A percentile compares a stretch with the other conserved stretches of the same genome.
These are phyloP conservation scores for Apamea crenata DNA, from an alignment of 2,888 invertebrate species.

Conservation along the genomic window DNA sequence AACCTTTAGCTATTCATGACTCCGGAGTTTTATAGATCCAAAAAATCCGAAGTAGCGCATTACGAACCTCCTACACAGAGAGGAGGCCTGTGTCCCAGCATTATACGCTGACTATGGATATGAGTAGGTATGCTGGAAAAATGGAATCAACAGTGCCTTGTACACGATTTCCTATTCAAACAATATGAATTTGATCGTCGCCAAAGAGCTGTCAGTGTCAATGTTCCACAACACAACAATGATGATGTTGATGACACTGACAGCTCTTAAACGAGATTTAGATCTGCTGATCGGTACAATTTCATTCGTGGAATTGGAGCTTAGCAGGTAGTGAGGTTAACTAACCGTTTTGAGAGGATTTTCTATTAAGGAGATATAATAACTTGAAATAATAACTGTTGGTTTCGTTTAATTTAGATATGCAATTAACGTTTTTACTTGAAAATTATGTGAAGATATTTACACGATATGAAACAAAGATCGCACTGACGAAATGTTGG, in stretches of 20 bases:
- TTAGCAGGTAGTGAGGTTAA: background rate
- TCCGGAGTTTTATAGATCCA: too few species aligned
- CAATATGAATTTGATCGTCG: background rate
- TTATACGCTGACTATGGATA: background rate
- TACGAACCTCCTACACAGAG: too few species aligned
- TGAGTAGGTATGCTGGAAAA: background rate
- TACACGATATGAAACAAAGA: background rate
- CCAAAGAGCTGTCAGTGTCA: background rate
- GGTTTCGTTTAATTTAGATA: background rate
- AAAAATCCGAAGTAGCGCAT: too few species aligned
- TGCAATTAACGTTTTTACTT: background rate
- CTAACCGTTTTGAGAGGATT: background rate
- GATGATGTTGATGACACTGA: background rate
- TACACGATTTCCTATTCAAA: background rate
- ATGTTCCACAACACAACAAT: background rate
- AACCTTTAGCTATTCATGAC: too few species aligned
- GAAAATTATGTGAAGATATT: background rate
- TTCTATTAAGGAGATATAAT: background rate
- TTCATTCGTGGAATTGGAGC: background rate
- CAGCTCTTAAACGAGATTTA: background rate
- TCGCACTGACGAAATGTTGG: background rate
- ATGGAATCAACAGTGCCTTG: background rate
- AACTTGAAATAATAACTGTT: background rate
- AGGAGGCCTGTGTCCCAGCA: too few species aligned
- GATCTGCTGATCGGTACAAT: background rate